phyloP scores from a whole-genome alignment of 2,113 vertebrate species.

The Rhagologus leucostigma region DNA sequence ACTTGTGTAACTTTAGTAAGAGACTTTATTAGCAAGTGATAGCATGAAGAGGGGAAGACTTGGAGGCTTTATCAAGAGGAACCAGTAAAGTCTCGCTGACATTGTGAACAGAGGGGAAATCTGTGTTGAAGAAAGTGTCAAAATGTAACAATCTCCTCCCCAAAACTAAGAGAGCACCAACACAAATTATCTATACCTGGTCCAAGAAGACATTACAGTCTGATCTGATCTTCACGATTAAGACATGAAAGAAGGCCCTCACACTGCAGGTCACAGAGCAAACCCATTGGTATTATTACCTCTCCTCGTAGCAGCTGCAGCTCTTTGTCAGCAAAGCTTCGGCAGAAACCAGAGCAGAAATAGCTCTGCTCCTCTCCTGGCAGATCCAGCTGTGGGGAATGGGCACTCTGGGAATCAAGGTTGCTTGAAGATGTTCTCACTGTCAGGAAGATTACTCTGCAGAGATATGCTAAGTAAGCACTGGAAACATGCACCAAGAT shows the following conservation, averaged over 20 bases:
- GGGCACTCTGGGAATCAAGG: not conserved
- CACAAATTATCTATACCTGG: not conserved
- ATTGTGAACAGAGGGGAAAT: not conserved
- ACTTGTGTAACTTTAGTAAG: not conserved
- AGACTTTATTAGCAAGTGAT: not conserved
- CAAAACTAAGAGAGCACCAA: not conserved
- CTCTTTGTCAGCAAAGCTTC: not conserved
- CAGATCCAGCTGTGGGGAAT: not conserved
- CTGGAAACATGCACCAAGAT: not conserved
- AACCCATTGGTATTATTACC: fast-evolving
- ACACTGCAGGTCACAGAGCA: not conserved
- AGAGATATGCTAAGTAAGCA: not conserved
- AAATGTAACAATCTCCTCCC: not conserved
- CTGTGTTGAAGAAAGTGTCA: not conserved
- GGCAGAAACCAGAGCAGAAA: not conserved
- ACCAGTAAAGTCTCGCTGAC: not conserved
- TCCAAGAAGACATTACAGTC: not conserved
- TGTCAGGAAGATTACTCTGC: not conserved
- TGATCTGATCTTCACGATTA: not conserved
- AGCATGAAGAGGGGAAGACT: not conserved
- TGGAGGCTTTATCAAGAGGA: not conserved
- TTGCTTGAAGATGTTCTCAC: not conserved
- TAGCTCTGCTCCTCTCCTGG: not conserved
- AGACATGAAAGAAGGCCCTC: not conserved
- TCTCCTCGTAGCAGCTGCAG: not conserved